phyloP scores from a whole-genome alignment of 2,888 invertebrate genomes.

The Cataglyphis altisquamis region DNA sequence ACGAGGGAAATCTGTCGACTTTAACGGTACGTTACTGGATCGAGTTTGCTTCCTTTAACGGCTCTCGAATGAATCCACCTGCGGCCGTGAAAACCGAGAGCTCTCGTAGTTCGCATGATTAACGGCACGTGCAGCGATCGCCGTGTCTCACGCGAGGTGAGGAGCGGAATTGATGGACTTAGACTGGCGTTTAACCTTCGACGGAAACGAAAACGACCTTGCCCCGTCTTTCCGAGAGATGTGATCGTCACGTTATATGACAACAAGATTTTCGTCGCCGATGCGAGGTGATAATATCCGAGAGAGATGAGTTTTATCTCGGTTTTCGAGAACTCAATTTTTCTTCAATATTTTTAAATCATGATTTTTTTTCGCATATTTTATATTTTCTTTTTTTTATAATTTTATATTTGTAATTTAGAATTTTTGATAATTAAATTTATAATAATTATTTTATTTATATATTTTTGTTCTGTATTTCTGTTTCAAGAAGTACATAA shows the following conservation, averaged over 20 bases:
- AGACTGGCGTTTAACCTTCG: background rate
- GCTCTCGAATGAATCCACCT: slow-evolving; percentile 56
- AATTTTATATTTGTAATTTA: background rate
- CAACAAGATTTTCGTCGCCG: background rate
- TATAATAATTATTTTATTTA: background rate
- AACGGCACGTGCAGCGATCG: slow-evolving; percentile 60
- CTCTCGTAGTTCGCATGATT: slow-evolving; percentile 58
- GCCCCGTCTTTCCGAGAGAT: slow-evolving; percentile 8
- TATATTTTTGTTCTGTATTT: background rate
- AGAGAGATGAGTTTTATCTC: background rate
- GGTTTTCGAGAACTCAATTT: background rate
- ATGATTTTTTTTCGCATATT: background rate
- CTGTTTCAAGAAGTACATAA: background rate
- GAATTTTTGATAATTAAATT: background rate
- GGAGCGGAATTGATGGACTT: slow-evolving; percentile 30
- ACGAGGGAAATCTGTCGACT: slow-evolving; percentile 27
- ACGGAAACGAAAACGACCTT: slow-evolving; percentile 15
- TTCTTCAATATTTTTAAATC: too few species aligned
- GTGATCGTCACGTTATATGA: background rate
- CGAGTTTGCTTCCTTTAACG: slow-evolving; percentile 27
- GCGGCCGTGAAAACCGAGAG: slow-evolving; percentile 51
- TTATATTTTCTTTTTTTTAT: background rate
- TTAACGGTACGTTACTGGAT: slow-evolving; percentile 13
- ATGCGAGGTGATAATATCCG: background rate
- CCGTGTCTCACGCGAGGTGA: slow-evolving; percentile 53